Conservation (phyloP, 2,797 vertebrate species). For the Triplophysa bombifrons region DNA sequence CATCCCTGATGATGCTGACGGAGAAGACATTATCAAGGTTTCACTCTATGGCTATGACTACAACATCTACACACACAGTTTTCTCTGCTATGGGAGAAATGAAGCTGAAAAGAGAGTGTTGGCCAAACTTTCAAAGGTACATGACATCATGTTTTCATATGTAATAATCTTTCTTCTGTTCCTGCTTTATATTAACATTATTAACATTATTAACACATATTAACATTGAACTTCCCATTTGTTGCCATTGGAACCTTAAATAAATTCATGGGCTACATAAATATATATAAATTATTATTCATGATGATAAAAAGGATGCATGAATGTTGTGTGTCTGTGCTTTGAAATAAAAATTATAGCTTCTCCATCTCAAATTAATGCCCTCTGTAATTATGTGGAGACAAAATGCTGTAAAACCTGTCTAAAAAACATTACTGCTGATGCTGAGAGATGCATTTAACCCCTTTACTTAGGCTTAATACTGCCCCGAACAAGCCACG, state of each 20-base stretch:
- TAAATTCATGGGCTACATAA: no score
- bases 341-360: not conserved
- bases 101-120: conserved; percentile 87
- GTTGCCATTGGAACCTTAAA: no score
- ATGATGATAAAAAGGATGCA: not conserved
- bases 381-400: conserved; percentile 40
- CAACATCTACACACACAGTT: conserved; percentile 91
- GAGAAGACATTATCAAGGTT: conserved; percentile 64
- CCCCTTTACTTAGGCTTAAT: not conserved
- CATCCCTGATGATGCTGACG: conserved; percentile 60
- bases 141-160: not conserved
- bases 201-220: not conserved
- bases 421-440: conserved; percentile 47
- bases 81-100: conserved; percentile 92
- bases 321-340: not conserved
- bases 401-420: conserved; percentile 37
- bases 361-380: conserved; percentile 30
- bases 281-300: no score
- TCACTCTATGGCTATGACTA: conserved; percentile 89
- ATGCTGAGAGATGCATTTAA: conserved; percentile 45
- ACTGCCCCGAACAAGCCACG: conserved; percentile 20
- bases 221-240: no score
- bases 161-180: not conserved
- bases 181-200: conserved; percentile 1
- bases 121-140: conserved; percentile 82